A percentile compares a stretch with the other conserved stretches of the same genome.
phyloP scores from a whole-genome alignment of 1,140 invertebrate species.

The Cryptotermes secundus region DNA sequence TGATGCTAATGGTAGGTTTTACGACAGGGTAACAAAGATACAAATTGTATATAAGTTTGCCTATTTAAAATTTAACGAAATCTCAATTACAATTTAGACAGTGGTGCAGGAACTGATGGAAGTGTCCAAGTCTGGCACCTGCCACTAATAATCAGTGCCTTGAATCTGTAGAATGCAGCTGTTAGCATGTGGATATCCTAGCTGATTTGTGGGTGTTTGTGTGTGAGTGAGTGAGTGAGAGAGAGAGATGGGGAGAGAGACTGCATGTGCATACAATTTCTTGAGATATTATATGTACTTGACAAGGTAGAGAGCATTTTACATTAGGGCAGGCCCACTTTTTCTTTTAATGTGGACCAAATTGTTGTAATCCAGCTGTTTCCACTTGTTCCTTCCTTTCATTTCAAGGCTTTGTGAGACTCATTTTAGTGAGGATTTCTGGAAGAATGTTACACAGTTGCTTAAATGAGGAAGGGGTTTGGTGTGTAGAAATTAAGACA shows the following conservation, averaged over 20 bases:
- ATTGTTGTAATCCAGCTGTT: neutral
- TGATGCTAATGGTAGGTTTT: too few relatives aligned
- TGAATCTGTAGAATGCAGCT: neutral
- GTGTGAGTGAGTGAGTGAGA: neutral
- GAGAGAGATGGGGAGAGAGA: too few relatives aligned
- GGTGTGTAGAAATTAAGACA: neutral
- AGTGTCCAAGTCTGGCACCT: neutral
- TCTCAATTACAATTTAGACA: neutral
- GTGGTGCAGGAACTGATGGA: neutral
- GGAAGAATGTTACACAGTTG: neutral
- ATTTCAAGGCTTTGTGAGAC: neutral
- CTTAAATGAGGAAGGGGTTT: too few relatives aligned
- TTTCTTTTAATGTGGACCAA: constrained; percentile 4
- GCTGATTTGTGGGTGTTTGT: too few relatives aligned
- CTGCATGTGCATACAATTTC: too few relatives aligned
- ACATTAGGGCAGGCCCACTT: neutral
- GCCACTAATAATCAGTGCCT: neutral
- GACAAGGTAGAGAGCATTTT: neutral
- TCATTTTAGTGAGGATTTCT: neutral
- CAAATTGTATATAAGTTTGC: neutral
- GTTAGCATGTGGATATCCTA: neutral
- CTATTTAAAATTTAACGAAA: too few relatives aligned
- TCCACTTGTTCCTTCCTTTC: neutral
- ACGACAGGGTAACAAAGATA: constrained; percentile 34
- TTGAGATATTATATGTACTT: neutral